Base-by-base conservation (phyloP, 2,113 vertebrate genomes). In the Lophochroa leadbeateri region DNA sequence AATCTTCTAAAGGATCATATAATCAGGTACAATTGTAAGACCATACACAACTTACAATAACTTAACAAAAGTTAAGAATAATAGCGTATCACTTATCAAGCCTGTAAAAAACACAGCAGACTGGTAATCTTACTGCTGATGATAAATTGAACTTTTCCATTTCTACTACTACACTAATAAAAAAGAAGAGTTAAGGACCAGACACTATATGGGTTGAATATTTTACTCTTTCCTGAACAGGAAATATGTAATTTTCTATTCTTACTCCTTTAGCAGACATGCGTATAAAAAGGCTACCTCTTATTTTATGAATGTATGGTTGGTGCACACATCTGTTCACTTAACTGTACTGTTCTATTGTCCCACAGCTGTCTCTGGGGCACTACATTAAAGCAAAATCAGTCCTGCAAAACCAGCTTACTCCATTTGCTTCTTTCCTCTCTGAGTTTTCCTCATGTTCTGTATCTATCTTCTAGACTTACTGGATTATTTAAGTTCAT, bases 211-310 rank as follows among this genome's bases (percentile, higher is more conserved):
- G 41, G 19, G 18, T 78, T 80, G 44, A 88, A 87, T 90, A 63
- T 72, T 95, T 47, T 86, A 61, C 55, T 28, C 67, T 70, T 91
- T 93, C 27, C 68, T 3, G 15, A 23, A 57, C 44, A 80, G 84
- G 64, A 82, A 96, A 91, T 64, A 31, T 27, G 19, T 70, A 94
- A 64, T 93, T 94, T 93, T 94, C 81, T 92, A 20, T 71, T 84
- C 61, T 83, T 95, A 92, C 80, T 79, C 44, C 41, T 96, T 96
- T 96, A 96, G 44, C 89, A 96, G 96, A 86, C 78, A n/a, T 68
- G 46, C 58, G 67, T 82, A 70, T 86, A 92, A 89, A 94, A 93
- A 85, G 19, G 33, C 28, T 92, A 24, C 25, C 13, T 91, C 70
- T 83, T 83, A 95, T 75, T 94, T 96, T 90, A 82, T 88, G 80